Percentiles rank a stretch among this genome's conserved stretches.
Conservation (phyloP, 2,797 vertebrate genomes). For the Zalophus californianus region DNA sequence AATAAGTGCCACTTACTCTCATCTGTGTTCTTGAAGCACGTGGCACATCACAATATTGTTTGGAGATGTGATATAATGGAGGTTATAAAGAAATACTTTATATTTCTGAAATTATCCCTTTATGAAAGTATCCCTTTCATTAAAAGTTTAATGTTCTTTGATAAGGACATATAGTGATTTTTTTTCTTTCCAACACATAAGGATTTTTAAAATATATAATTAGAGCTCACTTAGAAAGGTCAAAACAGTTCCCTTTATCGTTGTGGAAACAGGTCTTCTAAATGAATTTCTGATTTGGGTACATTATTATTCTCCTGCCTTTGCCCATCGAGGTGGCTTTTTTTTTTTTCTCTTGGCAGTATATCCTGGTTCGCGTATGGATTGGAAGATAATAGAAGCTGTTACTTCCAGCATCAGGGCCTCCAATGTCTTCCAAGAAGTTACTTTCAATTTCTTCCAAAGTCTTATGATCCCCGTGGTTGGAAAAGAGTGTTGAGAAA, state of each 20-base stretch:
- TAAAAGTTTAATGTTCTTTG: background rate
- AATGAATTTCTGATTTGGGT: background rate
- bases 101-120: background rate
- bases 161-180: constrained; percentile 1
- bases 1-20: background rate
- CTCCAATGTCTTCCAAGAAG: background rate
- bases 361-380: background rate
- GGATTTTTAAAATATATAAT: background rate
- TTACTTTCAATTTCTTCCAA: constrained; percentile 38
- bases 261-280: background rate
- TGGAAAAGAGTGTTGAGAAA: background rate
- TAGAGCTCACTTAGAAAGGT: background rate
- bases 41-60: background rate
- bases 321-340: background rate
- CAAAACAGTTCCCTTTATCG: background rate
- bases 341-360: background rate
- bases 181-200: background rate
- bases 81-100: background rate
- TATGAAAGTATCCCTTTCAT: background rate
- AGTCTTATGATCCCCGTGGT: background rate
- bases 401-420: background rate
- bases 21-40: background rate
- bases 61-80: background rate
- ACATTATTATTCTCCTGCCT: background rate
- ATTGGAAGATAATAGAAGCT: background rate